Evolutionary conservation across 2,888 invertebrate species (phyloP).

Genomic region (Lochmaea capreae): DNA sequence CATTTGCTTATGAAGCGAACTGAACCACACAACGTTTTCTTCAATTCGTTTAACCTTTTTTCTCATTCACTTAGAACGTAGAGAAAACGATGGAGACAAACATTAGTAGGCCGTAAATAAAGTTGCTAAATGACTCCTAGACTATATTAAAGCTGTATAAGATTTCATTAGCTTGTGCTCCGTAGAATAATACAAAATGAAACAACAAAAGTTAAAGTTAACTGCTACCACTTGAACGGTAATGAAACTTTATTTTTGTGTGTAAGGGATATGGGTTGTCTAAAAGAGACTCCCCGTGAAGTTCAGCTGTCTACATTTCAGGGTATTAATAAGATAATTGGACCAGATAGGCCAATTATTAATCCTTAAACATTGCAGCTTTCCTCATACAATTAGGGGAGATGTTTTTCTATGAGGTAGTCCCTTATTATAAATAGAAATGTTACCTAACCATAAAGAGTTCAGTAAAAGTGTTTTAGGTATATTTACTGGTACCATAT

Average conservation of each 20-base stretch:
- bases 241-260: slow-evolving; percentile 44
- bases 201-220: slow-evolving; percentile 54
- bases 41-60: background rate
- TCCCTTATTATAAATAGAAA: background rate
- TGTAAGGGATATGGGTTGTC: slow-evolving; percentile 48
- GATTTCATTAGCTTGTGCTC: slow-evolving; percentile 42
- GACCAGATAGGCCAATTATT: slow-evolving; percentile 49
- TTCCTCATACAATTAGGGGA: slow-evolving; percentile 3
- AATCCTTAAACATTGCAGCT: slow-evolving; percentile 15
- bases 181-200: slow-evolving; percentile 54
- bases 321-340: slow-evolving; percentile 56
- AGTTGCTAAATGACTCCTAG: slow-evolving; percentile 1
- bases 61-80: background rate
- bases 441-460: no score
- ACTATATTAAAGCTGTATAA: slow-evolving; percentile 34
- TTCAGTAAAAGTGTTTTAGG: no score
- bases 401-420: background rate
- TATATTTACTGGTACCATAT: no score
- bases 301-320: slow-evolving; percentile 54
- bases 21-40: no score
- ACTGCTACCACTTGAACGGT: slow-evolving; percentile 49
- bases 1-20: no score
- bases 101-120: background rate
- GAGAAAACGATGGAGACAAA: background rate
- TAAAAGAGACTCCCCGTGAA: slow-evolving; percentile 51